Evolutionary conservation across 2,797 vertebrate genomes (phyloP), one percentile per base, ranked within the genome.

Genomic region (Pygocentrus nattereri): DNA sequence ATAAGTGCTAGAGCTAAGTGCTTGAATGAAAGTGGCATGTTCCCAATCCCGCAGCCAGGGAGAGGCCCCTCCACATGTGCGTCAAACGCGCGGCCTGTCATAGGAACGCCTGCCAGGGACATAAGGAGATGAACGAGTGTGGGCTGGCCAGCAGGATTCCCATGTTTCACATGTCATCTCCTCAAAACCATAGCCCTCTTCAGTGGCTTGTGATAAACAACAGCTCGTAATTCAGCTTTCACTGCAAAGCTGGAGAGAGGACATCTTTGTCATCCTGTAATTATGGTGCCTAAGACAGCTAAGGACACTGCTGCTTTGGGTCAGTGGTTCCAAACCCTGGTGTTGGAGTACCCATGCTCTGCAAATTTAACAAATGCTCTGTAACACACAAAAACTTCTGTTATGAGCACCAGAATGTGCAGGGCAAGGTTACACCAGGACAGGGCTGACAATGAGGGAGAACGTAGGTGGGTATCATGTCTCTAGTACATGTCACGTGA

Each of bases 1-100:
- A 84, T 80, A 83, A 81, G 81, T 82, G 79, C 74, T 72, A 61
- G 74, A 82, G 76, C 80, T 82, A 83, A 81, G 81, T 80, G 81
- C 30, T 68, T 70, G 38, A 80, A 72, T 82, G 74, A 81, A 62
- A 61, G 62, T 72, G 78, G 78, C 67, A 58, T 81, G 78, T 64
- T 81, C 78, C 74, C 80, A 82, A 76, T 68, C 74, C 78, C 82
- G 49, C 82, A 78, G 75, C 76, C 71, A 58, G 82, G 72, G 59
- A 69, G 64, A 68, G 65, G 34, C 79, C 70, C 65, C 38, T 68
- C 64, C 38, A 68, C 65, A 73, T 56, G 34, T 67, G 49, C 61
- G 31, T 72, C 65, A 79, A 54, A 77, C 34, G 8, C 47, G 30
- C 30, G 7, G 71, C 8, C 62, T 79, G 47, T 62, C 41, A 34